A percentile compares a stretch with the other conserved stretches of the same genome.
phyloP scores from a whole-genome alignment of 2,888 invertebrate genomes.

The Masnerella sp. region DNA sequence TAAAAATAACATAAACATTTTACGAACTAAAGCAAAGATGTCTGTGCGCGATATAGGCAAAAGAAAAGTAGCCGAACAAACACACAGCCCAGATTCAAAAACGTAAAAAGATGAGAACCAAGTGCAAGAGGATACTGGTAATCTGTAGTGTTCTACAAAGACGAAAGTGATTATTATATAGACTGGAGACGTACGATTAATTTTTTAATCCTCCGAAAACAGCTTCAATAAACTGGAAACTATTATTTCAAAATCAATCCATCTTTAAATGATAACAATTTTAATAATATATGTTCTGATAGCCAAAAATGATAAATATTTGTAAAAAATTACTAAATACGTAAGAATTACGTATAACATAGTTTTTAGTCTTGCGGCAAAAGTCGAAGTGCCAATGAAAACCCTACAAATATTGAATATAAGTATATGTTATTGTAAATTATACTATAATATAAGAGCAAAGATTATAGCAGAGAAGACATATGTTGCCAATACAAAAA shows the following conservation, averaged over 20 bases:
- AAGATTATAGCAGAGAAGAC: too few relatives aligned
- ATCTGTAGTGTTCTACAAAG: conserved; percentile 24
- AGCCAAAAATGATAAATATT: too few relatives aligned
- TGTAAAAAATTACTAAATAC: too few relatives aligned
- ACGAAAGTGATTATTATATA: conserved; percentile 44
- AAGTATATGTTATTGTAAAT: too few relatives aligned
- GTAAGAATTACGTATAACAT: too few relatives aligned
- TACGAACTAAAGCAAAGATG: conserved; percentile 63
- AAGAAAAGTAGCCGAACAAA: conserved; percentile 68
- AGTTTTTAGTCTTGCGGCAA: too few relatives aligned
- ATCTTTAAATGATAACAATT: neutral
- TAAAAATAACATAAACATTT: too few relatives aligned
- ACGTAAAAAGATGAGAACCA: conserved; percentile 59
- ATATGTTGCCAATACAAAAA: too few relatives aligned
- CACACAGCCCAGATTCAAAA: conserved; percentile 69
- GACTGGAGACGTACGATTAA: conserved; percentile 38
- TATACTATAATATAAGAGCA: too few relatives aligned
- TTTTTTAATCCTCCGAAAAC: conserved; percentile 24
- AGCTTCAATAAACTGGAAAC: conserved; percentile 1
- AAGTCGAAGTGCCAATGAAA: too few relatives aligned
- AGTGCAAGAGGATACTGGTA: conserved; percentile 62
- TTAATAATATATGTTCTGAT: neutral
- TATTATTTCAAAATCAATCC: conserved; percentile 4
- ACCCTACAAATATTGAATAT: too few relatives aligned
- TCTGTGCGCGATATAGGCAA: conserved; percentile 71